These are phyloP conservation scores for Hirundo rustica DNA, from an alignment of 2,797 vertebrate species.

Conservation along the genomic window DNA sequence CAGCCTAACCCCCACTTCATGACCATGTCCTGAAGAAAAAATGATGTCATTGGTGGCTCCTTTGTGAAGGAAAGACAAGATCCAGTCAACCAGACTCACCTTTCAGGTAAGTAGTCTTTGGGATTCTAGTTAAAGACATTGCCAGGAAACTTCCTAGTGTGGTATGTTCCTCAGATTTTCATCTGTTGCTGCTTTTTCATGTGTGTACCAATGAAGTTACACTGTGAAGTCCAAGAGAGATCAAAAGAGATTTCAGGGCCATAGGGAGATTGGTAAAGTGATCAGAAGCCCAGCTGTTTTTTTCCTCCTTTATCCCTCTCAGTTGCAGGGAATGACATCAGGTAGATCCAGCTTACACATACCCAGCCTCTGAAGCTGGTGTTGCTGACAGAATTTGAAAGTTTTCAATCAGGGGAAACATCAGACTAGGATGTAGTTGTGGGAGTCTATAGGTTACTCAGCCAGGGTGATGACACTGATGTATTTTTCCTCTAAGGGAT, in stretches of 20 bases:
- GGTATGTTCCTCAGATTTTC: neutral
- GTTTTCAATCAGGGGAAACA: rapidly evolving
- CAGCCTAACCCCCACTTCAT: neutral
- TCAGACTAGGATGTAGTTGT: neutral
- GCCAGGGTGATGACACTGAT: neutral
- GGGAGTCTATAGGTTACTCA: neutral
- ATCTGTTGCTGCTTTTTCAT: neutral
- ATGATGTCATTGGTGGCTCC: neutral
- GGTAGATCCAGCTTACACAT: neutral
- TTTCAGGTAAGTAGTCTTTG: neutral
- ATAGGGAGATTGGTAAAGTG: neutral
- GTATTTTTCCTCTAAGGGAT: neutral
- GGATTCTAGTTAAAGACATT: neutral
- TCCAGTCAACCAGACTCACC: neutral
- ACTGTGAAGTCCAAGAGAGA: neutral
- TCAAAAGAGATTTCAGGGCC: neutral
- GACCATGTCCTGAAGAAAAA: neutral
- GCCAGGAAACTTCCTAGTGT: neutral
- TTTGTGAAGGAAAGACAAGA: neutral
- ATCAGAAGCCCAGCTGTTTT: neutral
- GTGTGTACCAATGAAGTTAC: neutral
- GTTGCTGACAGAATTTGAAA: neutral
- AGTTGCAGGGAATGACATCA: neutral
- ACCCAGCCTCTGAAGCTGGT: too few relatives aligned
- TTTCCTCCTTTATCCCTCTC: neutral